Conservation (phyloP, 2,797 vertebrate genomes). For the Leptodactylus fallax region DNA sequence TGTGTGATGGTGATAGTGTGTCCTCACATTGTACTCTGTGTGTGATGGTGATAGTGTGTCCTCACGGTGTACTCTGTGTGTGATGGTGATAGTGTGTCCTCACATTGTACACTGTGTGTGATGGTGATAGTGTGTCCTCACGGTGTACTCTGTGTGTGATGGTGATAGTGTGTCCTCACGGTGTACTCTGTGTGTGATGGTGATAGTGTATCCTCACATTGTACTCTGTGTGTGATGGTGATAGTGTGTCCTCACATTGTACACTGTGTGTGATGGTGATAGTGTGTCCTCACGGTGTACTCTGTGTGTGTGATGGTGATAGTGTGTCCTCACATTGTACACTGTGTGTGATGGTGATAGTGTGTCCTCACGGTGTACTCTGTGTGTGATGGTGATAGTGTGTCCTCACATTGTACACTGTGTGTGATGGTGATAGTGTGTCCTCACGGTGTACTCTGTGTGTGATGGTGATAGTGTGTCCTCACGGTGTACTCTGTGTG, state of each 20-base stretch:
- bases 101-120: not conserved
- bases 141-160: not conserved
- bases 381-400: too few relatives aligned
- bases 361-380: too few relatives aligned
- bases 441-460: not conserved
- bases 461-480: too few relatives aligned
- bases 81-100: not conserved
- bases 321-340: not conserved
- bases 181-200: not conserved
- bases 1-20: too few relatives aligned
- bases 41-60: not conserved
- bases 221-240: not conserved
- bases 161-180: not conserved
- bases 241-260: slow-evolving; percentile 75
- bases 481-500: too few relatives aligned
- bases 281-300: not conserved
- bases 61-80: not conserved
- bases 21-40: too few relatives aligned
- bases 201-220: not conserved
- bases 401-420: too few relatives aligned
- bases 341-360: too few relatives aligned
- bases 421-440: too few relatives aligned
- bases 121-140: not conserved
- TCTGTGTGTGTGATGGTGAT: not conserved
- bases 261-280: not conserved